Conservation (phyloP, 2,797 vertebrate species). For the Eulemur rubriventer region DNA sequence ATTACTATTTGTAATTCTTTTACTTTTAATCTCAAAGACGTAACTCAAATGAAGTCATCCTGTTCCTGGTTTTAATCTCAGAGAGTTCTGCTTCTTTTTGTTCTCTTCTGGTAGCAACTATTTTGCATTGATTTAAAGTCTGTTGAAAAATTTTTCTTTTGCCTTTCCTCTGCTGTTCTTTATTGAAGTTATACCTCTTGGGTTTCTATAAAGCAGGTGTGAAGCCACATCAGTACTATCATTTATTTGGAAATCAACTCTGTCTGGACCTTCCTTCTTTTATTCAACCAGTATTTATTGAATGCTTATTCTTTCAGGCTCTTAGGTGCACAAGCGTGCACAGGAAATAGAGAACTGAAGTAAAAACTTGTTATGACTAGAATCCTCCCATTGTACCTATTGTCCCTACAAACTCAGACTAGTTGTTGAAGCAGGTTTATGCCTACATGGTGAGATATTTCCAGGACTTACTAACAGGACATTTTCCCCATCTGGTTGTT, state of each 20-base stretch:
- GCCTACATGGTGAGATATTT: background rate
- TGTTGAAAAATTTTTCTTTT: background rate
- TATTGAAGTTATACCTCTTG: background rate
- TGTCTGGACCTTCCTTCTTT: background rate
- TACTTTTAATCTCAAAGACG: constrained; percentile 22
- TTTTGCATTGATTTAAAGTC: background rate
- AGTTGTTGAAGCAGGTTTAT: background rate
- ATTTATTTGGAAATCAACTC: background rate
- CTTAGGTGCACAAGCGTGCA: background rate
- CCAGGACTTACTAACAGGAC: background rate
- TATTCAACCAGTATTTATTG: background rate
- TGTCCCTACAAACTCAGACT: background rate
- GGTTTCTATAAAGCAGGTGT: constrained; percentile 6
- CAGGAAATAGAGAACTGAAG: background rate
- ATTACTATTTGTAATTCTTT: background rate
- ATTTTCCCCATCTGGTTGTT: background rate
- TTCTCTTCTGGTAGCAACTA: background rate
- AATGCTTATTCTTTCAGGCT: background rate
- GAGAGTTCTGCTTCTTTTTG: background rate
- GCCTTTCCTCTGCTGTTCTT: background rate
- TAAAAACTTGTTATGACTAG: background rate
- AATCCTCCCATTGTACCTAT: background rate
- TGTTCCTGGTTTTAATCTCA: background rate
- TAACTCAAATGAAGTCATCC: background rate
- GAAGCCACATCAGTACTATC: background rate